Evolutionary conservation across 2,113 vertebrate genomes (phyloP).

Genomic region (Neomonachus schauinslandi): DNA sequence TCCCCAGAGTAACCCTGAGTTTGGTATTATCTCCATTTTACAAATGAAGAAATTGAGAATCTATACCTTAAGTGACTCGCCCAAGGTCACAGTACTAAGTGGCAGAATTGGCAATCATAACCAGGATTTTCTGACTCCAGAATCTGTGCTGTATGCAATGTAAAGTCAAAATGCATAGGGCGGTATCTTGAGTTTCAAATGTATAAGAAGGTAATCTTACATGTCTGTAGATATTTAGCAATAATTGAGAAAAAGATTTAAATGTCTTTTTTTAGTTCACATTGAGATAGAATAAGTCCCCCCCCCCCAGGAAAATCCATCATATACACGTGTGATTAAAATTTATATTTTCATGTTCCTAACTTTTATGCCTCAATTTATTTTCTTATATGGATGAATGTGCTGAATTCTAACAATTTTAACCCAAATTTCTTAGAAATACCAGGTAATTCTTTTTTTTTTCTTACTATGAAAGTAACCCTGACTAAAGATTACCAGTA

Average conservation of each 20-base stretch:
- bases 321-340: not conserved
- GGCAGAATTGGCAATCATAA: not conserved
- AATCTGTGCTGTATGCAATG: not conserved
- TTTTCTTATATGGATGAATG: not conserved
- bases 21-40: conserved; percentile 39
- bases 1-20: not conserved
- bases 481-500: not conserved
- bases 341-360: conserved; percentile 1
- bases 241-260: not conserved
- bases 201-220: not conserved
- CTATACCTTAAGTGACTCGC: not conserved
- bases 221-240: not conserved
- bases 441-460: not conserved
- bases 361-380: not conserved
- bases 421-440: not conserved
- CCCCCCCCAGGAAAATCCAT: not conserved
- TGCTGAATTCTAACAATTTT: not conserved
- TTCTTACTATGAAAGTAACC: not conserved
- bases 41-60: not conserved
- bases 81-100: not conserved
- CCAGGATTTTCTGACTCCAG: not conserved
- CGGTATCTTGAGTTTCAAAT: not conserved
- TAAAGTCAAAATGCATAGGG: not conserved
- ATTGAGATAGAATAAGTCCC: not conserved
- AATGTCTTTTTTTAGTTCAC: not conserved